A percentile compares a stretch with the other conserved stretches of the same genome.
Evolutionary conservation across 2,797 vertebrate genomes (phyloP).

Genomic region (Chaetophractus vellerosus): DNA sequence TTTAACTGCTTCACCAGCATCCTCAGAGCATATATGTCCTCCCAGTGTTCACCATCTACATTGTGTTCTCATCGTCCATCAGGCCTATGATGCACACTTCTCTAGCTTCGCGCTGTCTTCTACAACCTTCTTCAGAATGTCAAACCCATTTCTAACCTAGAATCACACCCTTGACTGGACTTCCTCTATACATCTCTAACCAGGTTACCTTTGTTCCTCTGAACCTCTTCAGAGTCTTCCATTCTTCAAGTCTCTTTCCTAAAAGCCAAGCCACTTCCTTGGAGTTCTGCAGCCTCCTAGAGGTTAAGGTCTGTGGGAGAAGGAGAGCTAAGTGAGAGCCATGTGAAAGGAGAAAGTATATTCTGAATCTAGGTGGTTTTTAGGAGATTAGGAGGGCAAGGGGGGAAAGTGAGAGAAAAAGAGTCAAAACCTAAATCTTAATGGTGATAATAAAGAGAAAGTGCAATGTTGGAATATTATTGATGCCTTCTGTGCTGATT

Average conservation of each 20-base stretch:
- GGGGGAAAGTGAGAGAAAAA: background rate
- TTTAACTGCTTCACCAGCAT: background rate
- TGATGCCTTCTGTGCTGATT: background rate
- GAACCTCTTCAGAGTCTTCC: background rate
- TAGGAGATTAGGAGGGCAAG: background rate
- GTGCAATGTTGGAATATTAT: conserved; percentile 33
- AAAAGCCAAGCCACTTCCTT: background rate
- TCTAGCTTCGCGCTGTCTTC: background rate
- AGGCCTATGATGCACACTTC: background rate
- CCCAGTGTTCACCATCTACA: background rate
- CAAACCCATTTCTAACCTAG: background rate
- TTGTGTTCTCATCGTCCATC: background rate
- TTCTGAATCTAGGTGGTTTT: background rate
- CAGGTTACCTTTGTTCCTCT: background rate
- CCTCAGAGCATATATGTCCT: background rate
- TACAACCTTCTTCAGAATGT: background rate
- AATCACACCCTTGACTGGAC: background rate
- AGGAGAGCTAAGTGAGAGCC: background rate
- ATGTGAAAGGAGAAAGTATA: background rate
- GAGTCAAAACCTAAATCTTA: background rate
- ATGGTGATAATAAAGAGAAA: background rate
- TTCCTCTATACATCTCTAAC: background rate
- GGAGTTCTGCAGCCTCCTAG: background rate
- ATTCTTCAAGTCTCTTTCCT: background rate
- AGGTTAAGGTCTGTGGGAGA: background rate